A percentile compares a stretch with the other conserved stretches of the same genome.
These are phyloP conservation scores for Vollenhovia emeryi DNA, from an alignment of 1,140 invertebrate species.

Conservation along the genomic window DNA sequence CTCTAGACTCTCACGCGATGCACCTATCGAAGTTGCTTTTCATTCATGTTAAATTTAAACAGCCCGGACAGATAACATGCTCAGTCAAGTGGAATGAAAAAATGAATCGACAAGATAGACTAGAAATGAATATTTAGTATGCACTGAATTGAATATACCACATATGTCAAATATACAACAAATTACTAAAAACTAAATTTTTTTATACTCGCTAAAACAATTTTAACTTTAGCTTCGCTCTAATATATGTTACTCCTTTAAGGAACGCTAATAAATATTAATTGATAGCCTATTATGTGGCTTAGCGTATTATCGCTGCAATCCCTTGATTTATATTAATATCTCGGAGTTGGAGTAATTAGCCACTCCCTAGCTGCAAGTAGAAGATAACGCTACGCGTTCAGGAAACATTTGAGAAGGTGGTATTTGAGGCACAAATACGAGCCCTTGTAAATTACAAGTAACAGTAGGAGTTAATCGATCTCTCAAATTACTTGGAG, in stretches of 20 bases:
- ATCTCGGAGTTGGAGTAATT: conserved; percentile 40
- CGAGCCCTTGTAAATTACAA: conserved; percentile 12
- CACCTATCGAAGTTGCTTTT: not conserved
- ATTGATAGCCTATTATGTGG: conserved; percentile 18
- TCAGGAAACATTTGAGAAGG: conserved; percentile 16
- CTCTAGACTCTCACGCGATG: not conserved
- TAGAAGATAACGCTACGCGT: conserved; percentile 33
- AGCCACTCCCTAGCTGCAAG: conserved; percentile 7
- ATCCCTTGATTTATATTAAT: conserved; percentile 46
- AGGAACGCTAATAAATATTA: not conserved
- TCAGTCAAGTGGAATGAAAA: not conserved
- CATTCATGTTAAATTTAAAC: not conserved
- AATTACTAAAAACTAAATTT: conserved; percentile 5
- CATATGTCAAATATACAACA: not conserved
- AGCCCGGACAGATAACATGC: not conserved
- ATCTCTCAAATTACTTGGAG: conserved; percentile 3
- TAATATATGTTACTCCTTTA: not conserved
- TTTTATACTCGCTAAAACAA: not conserved
- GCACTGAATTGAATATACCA: not conserved
- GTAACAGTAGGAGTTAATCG: conserved; percentile 26
- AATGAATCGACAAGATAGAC: not conserved
- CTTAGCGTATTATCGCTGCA: conserved; percentile 27
- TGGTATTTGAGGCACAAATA: conserved; percentile 1
- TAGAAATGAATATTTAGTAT: conserved; percentile 1
- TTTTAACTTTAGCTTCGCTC: not conserved